phyloP scores from a whole-genome alignment of 2,888 invertebrate species.

The Esperia sulphurella region DNA sequence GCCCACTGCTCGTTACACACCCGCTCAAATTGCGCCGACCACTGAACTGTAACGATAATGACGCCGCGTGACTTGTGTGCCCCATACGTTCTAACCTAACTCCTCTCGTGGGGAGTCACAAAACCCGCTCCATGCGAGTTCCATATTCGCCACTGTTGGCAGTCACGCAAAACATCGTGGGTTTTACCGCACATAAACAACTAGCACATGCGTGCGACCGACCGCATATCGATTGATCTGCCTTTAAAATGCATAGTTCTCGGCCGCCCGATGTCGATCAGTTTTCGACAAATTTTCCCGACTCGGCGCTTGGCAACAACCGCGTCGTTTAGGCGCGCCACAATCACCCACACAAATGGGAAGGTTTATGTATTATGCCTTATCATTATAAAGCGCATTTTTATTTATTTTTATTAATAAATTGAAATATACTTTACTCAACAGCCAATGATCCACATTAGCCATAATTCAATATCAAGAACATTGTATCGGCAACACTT shows the following conservation, averaged over 20 bases:
- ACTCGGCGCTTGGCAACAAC: constrained; percentile 68
- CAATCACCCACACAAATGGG: constrained; percentile 49
- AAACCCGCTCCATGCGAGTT: constrained; percentile 59
- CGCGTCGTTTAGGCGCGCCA: constrained; percentile 51
- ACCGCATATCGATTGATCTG: constrained; percentile 72
- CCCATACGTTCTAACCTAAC: constrained; percentile 60
- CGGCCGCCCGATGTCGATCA: constrained; percentile 63
- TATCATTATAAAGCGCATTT: constrained; percentile 5
- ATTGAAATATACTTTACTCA: not conserved
- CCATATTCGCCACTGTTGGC: constrained; percentile 56
- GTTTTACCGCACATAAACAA: constrained; percentile 75
- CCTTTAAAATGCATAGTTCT: constrained; percentile 72
- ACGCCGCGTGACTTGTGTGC: constrained; percentile 54
- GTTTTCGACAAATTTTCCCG: constrained; percentile 66
- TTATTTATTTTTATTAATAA: not conserved
- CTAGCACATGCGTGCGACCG: constrained; percentile 60
- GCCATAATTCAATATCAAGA: constrained; percentile 43
- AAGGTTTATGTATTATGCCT: constrained; percentile 34
- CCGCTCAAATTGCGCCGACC: constrained; percentile 62
- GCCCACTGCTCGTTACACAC: constrained; percentile 57
- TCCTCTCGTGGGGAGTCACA: constrained; percentile 66
- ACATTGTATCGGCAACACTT: constrained; percentile 52
- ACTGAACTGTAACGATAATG: constrained; percentile 69
- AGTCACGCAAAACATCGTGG: constrained; percentile 67
- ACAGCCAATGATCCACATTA: constrained; percentile 24